Conservation (phyloP, 2,888 invertebrate species). For the Allacma fusca region DNA sequence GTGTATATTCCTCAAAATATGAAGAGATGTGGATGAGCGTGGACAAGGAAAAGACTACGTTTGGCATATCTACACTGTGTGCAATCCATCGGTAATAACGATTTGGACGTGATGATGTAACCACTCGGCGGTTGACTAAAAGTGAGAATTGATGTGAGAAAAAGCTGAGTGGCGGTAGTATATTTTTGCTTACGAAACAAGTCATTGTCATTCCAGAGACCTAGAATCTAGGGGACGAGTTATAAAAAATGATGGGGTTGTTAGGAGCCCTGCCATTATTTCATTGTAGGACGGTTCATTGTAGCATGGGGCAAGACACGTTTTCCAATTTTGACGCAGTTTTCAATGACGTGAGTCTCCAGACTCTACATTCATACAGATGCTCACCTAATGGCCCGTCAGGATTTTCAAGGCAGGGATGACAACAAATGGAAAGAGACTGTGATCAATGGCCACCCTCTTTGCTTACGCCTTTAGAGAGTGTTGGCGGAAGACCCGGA, state of each 20-base stretch:
- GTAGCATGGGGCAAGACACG: background rate
- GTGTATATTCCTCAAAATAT: too few species aligned
- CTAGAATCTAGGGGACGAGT: background rate
- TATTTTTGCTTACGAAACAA: slow-evolving; percentile 12
- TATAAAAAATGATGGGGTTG: slow-evolving; percentile 12
- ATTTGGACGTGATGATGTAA: slow-evolving; percentile 5
- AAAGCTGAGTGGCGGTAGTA: background rate
- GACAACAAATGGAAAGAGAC: background rate
- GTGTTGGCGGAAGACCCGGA: too few species aligned
- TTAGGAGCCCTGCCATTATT: background rate
- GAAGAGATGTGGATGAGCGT: too few species aligned
- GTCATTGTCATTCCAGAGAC: slow-evolving; percentile 8
- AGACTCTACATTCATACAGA: background rate
- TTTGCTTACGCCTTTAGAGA: background rate
- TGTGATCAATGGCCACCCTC: slow-evolving; percentile 4
- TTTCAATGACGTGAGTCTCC: slow-evolving; percentile 12
- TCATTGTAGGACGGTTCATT: background rate
- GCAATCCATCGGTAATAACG: background rate
- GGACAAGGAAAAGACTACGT: background rate
- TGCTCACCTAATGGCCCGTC: slow-evolving; percentile 11
- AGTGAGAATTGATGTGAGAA: background rate
- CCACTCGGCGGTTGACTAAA: background rate
- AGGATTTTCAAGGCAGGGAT: background rate
- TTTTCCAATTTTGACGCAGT: slow-evolving; percentile 16
- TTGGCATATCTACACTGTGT: background rate